Conservation (phyloP, 1,140 invertebrate genomes). For the Drosophila navojoa region DNA sequence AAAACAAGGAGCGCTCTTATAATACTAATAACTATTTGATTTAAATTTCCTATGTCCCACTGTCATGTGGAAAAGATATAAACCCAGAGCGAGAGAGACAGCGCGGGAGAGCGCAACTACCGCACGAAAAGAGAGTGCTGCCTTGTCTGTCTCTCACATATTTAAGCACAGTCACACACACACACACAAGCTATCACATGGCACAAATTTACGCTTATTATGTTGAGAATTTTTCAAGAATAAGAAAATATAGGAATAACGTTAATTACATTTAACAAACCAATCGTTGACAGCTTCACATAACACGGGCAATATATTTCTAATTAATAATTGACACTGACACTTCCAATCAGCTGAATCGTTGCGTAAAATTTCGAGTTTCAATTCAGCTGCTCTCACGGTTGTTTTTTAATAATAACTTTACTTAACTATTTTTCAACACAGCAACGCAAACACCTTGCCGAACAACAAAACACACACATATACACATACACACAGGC, state of each 20-base stretch:
- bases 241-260: constrained; percentile 48
- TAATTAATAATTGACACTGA: neutral
- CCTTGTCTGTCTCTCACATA: constrained; percentile 9
- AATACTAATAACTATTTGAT: constrained; percentile 27
- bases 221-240: constrained; percentile 75
- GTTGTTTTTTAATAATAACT: constrained; percentile 57
- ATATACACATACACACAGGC: constrained; percentile 34
- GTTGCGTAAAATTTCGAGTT: constrained; percentile 32
- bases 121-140: constrained; percentile 56
- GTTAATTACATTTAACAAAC: constrained; percentile 56
- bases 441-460: constrained; percentile 41
- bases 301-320: constrained; percentile 3
- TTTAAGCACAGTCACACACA: constrained; percentile 27
- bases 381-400: constrained; percentile 38
- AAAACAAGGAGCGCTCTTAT: neutral
- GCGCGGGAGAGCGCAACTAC: constrained; percentile 24
- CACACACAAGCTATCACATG: constrained; percentile 19
- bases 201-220: constrained; percentile 70
- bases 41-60: constrained; percentile 39
- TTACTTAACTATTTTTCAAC: constrained; percentile 69
- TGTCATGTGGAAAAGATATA: constrained; percentile 48
- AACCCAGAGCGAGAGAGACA: constrained; percentile 10
- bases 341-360: constrained; percentile 1
- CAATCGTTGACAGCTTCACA: constrained; percentile 31
- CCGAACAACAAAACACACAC: constrained; percentile 47